Conservation (phyloP, 2,797 vertebrate species). For the Sebastes oblongus region DNA sequence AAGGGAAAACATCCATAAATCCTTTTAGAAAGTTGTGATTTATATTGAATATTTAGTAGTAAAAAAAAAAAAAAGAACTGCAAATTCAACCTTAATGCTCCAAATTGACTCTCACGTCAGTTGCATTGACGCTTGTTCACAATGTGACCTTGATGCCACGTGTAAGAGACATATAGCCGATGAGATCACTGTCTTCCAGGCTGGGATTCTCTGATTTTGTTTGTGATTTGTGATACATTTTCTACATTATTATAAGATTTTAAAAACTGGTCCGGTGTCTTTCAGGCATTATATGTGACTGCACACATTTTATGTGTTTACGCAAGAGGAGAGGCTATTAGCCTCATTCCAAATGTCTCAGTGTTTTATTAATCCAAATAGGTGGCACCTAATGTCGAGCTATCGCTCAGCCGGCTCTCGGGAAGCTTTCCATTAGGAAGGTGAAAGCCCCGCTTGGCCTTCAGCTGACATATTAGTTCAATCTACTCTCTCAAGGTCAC, state of each 20-base stretch:
- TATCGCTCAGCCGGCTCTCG: constrained; percentile 41
- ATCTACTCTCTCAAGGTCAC: constrained; percentile 65
- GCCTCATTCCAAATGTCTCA: constrained; percentile 35
- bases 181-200: background rate
- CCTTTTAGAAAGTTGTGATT: background rate
- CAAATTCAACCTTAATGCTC: background rate
- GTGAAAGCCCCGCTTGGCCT: constrained; percentile 50
- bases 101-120: background rate
- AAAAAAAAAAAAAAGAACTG: background rate
- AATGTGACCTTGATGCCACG: background rate
- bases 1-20: background rate
- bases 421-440: constrained; percentile 65
- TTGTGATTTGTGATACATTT: background rate
- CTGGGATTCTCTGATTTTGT: background rate
- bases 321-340: constrained; percentile 6
- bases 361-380: constrained; percentile 57
- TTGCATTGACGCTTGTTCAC: background rate
- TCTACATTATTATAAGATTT: background rate
- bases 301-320: constrained; percentile 5
- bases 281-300: background rate
- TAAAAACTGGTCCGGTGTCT: background rate
- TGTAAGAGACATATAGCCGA: background rate
- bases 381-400: constrained; percentile 26
- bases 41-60: background rate
- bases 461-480: constrained; percentile 54